Percentiles rank a stretch among this genome's conserved stretches.
phyloP scores from a whole-genome alignment of 2,113 vertebrate species.

The Plecotus auritus region DNA sequence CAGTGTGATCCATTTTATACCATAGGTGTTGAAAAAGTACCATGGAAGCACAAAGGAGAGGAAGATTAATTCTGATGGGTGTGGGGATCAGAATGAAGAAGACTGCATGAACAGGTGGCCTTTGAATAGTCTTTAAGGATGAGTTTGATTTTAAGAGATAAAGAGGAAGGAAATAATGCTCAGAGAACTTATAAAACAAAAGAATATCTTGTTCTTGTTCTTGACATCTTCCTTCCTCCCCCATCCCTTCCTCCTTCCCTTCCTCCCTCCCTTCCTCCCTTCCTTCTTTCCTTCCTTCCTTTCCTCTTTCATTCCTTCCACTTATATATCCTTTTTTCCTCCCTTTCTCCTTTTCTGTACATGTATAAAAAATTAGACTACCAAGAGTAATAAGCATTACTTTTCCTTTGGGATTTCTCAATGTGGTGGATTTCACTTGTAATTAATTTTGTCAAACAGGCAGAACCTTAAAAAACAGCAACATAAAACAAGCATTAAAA shows the following conservation, averaged over 20 bases:
- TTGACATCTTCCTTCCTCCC: neutral
- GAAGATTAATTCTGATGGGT: neutral
- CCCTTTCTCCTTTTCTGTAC: neutral
- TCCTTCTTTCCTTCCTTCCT: neutral
- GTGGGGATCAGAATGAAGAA: neutral
- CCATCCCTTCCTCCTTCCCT: neutral
- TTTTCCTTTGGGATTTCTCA: neutral
- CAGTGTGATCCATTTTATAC: neutral
- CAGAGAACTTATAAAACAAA: neutral
- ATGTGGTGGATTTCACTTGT: neutral
- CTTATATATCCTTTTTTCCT: neutral
- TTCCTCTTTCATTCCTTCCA: neutral
- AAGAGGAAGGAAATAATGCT: neutral
- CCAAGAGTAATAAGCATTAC: neutral
- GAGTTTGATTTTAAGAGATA: neutral
- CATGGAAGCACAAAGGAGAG: neutral
- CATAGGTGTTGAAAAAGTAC: neutral
- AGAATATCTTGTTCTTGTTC: neutral
- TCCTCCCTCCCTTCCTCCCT: neutral
- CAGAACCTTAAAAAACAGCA: neutral
- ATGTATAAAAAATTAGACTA: neutral
- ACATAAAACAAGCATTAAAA: neutral
- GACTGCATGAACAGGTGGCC: neutral
- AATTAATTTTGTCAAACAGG: neutral
- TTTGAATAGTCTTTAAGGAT: neutral